These are phyloP conservation scores for Parnassius orleans DNA, from an alignment of 2,888 invertebrate species.

Conservation along the genomic window DNA sequence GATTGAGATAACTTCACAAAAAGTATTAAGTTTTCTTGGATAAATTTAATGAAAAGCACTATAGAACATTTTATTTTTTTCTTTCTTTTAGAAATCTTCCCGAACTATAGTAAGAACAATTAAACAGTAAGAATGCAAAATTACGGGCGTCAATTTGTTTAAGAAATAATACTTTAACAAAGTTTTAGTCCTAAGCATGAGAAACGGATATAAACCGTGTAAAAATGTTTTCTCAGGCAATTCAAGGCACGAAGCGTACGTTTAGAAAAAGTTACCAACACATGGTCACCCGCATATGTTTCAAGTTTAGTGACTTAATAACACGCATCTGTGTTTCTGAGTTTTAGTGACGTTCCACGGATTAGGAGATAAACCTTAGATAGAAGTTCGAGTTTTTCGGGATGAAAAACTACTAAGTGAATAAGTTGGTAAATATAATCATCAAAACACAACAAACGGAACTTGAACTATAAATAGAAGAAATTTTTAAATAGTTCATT, in stretches of 20 bases:
- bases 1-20: too few species aligned
- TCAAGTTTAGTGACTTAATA: constrained; percentile 43
- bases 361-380: constrained; percentile 1
- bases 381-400: neutral
- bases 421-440: too few species aligned
- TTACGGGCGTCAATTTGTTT: neutral
- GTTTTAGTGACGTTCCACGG: constrained; percentile 32
- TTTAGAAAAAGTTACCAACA: constrained; percentile 51
- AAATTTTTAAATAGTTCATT: too few species aligned
- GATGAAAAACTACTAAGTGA: too few species aligned
- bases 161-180: neutral
- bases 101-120: too few species aligned
- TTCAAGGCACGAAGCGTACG: constrained; percentile 36
- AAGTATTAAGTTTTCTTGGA: too few species aligned
- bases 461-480: too few species aligned
- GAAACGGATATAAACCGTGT: constrained; percentile 17
- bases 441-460: too few species aligned
- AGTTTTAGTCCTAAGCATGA: neutral
- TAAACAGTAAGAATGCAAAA: too few species aligned
- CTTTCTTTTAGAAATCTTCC: too few species aligned
- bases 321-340: constrained; percentile 53
- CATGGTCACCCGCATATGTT: constrained; percentile 72
- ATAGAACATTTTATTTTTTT: too few species aligned
- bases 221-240: constrained; percentile 48
- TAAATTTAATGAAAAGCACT: too few species aligned